phyloP scores from a whole-genome alignment of 2,888 invertebrate species.

The Drosophila prostipennis region DNA sequence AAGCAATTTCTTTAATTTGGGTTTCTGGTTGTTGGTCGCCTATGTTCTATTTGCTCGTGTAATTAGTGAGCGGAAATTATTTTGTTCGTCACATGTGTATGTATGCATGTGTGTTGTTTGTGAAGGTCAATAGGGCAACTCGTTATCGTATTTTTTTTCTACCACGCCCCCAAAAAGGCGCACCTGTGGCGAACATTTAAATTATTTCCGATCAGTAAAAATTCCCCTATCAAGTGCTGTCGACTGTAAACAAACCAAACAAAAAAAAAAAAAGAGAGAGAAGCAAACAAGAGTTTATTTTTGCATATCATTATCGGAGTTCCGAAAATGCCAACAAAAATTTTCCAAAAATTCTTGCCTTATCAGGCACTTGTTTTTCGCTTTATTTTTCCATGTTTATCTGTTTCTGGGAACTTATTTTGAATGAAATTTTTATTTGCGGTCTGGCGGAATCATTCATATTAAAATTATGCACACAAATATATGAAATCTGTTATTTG shows the following conservation, averaged over 20 bases:
- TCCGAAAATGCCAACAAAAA: slow-evolving; percentile 31
- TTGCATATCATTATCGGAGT: slow-evolving; percentile 27
- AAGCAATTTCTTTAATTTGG: slow-evolving; percentile 30
- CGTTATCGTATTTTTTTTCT: slow-evolving; percentile 20
- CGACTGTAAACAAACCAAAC: slow-evolving; percentile 16
- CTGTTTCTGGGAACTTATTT: slow-evolving; percentile 12
- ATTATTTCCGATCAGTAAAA: slow-evolving; percentile 20
- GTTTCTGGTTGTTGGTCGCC: slow-evolving; percentile 42
- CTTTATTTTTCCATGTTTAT: slow-evolving; percentile 11
- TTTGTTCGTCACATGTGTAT: slow-evolving; percentile 24
- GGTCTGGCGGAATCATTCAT: slow-evolving; percentile 3
- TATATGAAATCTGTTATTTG: slow-evolving; percentile 11
- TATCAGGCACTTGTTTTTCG: slow-evolving; percentile 24
- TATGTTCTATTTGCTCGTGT: slow-evolving; percentile 58
- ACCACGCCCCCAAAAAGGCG: slow-evolving; percentile 27
- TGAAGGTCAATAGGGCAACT: slow-evolving; percentile 30
- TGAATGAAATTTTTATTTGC: slow-evolving; percentile 17
- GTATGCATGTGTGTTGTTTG: slow-evolving; percentile 6
- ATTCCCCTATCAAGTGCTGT: slow-evolving; percentile 1
- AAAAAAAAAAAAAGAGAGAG: neutral
- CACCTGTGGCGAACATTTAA: slow-evolving; percentile 18
- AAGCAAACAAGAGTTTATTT: slow-evolving; percentile 28
- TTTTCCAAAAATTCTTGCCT: slow-evolving; percentile 32
- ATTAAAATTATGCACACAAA: slow-evolving; percentile 1
- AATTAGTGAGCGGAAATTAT: slow-evolving; percentile 66